Evolutionary conservation across 2,888 invertebrate genomes (phyloP).

Genomic region (Hirtodrosophila alboralis): DNA sequence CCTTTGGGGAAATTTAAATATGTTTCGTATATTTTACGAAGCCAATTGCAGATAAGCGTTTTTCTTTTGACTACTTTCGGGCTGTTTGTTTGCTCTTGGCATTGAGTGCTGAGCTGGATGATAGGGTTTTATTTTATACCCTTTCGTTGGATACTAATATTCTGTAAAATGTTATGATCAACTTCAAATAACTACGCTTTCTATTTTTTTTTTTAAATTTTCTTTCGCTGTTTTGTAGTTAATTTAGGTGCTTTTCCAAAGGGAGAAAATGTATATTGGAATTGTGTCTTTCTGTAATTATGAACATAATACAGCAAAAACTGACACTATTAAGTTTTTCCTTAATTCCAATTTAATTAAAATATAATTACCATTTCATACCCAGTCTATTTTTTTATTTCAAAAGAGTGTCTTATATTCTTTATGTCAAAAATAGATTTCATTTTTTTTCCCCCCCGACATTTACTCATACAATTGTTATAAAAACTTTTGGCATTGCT

Average conservation of each 20-base stretch:
- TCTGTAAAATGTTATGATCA: not conserved
- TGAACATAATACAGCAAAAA: no score
- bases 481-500: conserved; percentile 51
- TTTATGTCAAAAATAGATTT: not conserved
- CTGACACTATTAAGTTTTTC: no score
- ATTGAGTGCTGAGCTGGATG: conserved; percentile 33
- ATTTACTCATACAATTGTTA: conserved; percentile 20
- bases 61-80: conserved; percentile 55
- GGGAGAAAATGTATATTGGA: no score
- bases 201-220: no score
- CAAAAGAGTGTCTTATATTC: no score
- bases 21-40: conserved; percentile 66
- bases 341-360: no score
- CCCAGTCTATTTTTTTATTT: no score
- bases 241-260: no score
- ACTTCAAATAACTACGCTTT: no score
- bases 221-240: no score
- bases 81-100: conserved; percentile 52
- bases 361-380: no score
- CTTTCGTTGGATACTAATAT: not conserved
- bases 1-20: conserved; percentile 72
- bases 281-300: no score
- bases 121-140: not conserved
- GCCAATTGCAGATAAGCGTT: conserved; percentile 77
- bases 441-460: not conserved